Percentiles rank a stretch among this genome's conserved stretches.
Evolutionary conservation across 37 sponge, comb jelly and placozoan genomes (phyloP).

Genomic region (Petrosia ficiformis): DNA sequence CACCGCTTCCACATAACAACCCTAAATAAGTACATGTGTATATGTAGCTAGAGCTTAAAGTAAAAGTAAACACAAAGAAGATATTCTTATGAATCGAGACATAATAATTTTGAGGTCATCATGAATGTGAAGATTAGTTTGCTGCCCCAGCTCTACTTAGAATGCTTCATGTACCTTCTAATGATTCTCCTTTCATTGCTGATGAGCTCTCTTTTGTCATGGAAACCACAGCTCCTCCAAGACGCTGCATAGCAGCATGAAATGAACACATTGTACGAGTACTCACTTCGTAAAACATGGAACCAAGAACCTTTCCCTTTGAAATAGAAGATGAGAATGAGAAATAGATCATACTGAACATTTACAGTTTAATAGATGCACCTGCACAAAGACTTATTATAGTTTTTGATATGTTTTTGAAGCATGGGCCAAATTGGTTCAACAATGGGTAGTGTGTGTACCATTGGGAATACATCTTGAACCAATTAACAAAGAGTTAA

Average conservation of each 20-base stretch:
- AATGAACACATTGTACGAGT: constrained; percentile 94
- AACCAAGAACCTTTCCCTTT: constrained; percentile 81
- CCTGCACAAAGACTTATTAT: neutral
- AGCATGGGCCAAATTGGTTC: too few relatives aligned
- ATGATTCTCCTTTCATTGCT: constrained; percentile 92
- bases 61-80: too few relatives aligned
- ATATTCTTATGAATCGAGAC: too few relatives aligned
- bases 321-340: neutral
- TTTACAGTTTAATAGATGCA: too few relatives aligned
- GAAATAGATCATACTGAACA: too few relatives aligned
- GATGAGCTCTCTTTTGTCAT: constrained; percentile 81
- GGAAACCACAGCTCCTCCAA: constrained; percentile 82
- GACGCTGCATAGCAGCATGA: constrained; percentile 93
- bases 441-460: too few relatives aligned
- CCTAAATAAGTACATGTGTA: too few relatives aligned
- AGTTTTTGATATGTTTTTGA: too few relatives aligned
- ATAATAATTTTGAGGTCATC: neutral
- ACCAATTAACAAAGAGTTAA: too few relatives aligned
- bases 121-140: neutral
- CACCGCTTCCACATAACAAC: too few relatives aligned
- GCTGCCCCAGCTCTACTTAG: neutral
- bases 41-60: too few relatives aligned
- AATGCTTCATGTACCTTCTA: constrained; percentile 69
- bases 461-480: too few relatives aligned
- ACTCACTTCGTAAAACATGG: constrained; percentile 97